These are phyloP conservation scores for Muntiacus reevesi DNA, from an alignment of 2,113 vertebrate species.

Conservation along the genomic window DNA sequence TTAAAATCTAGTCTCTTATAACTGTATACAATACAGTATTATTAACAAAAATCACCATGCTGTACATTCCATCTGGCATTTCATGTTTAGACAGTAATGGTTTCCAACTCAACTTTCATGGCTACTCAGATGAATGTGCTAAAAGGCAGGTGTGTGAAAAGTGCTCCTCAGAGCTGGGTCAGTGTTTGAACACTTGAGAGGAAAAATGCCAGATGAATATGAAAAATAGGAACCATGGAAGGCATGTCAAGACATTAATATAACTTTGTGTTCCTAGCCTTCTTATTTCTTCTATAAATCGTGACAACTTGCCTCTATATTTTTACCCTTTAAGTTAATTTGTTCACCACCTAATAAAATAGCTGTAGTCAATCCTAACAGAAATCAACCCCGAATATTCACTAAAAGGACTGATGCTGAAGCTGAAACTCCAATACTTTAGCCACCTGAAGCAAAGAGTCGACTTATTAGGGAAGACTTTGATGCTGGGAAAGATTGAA, in stretches of 20 bases:
- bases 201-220: not conserved
- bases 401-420: not conserved
- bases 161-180: not conserved
- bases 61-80: not conserved
- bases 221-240: not conserved
- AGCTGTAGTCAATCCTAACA: not conserved
- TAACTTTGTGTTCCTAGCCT: not conserved
- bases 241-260: not conserved
- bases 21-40: not conserved
- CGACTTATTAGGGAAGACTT: not conserved
- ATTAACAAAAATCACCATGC: not conserved
- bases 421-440: not conserved
- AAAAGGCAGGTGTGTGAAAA: not conserved
- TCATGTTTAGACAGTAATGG: not conserved
- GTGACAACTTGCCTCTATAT: not conserved
- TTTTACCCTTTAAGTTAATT: not conserved
- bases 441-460: not conserved
- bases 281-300: not conserved
- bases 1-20: not conserved
- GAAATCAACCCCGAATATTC: not conserved
- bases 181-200: not conserved
- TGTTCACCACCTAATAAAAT: not conserved
- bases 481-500: not conserved
- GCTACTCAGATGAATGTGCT: not conserved
- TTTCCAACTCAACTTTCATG: not conserved